Percentiles rank a stretch among this genome's conserved stretches.
These are phyloP conservation scores for Asteroscopus sphinx DNA, from an alignment of 2,888 invertebrate species.

Conservation along the genomic window DNA sequence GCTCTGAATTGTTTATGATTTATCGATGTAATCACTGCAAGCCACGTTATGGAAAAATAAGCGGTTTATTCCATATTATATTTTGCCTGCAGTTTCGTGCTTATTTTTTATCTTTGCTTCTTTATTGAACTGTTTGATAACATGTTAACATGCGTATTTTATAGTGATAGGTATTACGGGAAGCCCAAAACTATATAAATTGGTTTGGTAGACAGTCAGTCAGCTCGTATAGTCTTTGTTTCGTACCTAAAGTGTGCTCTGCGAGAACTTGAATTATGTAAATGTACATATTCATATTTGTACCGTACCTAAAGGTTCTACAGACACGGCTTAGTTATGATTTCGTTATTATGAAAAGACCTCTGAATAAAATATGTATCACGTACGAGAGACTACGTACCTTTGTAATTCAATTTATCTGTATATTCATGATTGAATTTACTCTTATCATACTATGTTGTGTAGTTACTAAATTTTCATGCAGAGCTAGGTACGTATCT, in stretches of 20 bases:
- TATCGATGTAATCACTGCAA: slow-evolving; percentile 42
- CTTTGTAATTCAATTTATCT: slow-evolving; percentile 5
- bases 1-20: slow-evolving; percentile 42
- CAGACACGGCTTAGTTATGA: slow-evolving; percentile 4
- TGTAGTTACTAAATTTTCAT: too few relatives aligned
- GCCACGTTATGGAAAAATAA: slow-evolving; percentile 38
- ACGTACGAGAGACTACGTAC: neutral
- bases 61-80: slow-evolving; percentile 17
- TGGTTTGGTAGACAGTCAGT: neutral
- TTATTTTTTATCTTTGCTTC: neutral
- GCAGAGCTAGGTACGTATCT: too few relatives aligned
- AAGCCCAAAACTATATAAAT: neutral
- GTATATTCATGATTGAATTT: slow-evolving; percentile 4
- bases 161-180: too few relatives aligned
- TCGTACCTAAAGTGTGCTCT: too few relatives aligned
- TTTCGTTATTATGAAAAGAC: slow-evolving; percentile 10
- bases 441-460: neutral
- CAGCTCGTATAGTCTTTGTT: neutral
- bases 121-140: neutral
- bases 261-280: too few relatives aligned
- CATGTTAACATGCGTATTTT: too few relatives aligned
- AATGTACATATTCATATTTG: too few relatives aligned
- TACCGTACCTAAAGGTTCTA: neutral
- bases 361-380: slow-evolving; percentile 2
- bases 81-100: slow-evolving; percentile 5